Conservation (phyloP, 2,113 vertebrate species). For the Tragelaphus imberbis region DNA sequence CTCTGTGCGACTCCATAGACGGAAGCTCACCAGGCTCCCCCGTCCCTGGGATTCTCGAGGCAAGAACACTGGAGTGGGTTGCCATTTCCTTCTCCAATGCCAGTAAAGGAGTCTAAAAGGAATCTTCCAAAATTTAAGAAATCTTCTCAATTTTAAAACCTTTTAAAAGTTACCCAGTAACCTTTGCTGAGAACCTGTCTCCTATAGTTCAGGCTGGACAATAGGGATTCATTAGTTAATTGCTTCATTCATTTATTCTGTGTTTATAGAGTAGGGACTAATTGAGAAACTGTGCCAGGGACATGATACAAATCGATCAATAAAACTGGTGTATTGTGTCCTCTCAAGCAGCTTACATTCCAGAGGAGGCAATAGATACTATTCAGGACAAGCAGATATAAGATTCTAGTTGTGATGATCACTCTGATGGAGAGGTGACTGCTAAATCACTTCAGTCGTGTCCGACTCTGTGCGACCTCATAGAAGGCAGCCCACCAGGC, state of each 20-base stretch:
- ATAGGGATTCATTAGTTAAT: not conserved
- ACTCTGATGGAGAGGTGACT: not conserved
- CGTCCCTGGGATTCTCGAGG: not conserved
- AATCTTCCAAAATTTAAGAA: not conserved
- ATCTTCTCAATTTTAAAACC: not conserved
- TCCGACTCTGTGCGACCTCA: too few species aligned
- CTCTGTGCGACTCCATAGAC: not conserved
- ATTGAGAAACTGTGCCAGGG: not conserved
- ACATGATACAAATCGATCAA: not conserved
- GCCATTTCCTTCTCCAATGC: not conserved
- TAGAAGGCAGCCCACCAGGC: too few species aligned
- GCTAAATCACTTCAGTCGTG: too few species aligned
- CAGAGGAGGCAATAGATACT: not conserved
- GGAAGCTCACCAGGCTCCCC: not conserved
- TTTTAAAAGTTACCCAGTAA: not conserved
- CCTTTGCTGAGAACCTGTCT: not conserved
- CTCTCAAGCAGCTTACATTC: not conserved
- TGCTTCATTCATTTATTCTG: not conserved
- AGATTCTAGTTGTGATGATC: not conserved
- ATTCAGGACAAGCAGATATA: not conserved
- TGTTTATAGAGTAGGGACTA: not conserved
- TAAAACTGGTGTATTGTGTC: not conserved
- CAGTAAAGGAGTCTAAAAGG: not conserved
- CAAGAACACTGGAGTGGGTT: not conserved
- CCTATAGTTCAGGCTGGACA: not conserved